Evolutionary conservation across 2,113 vertebrate genomes (phyloP).

Genomic region (Tricholaema leucomelas): DNA sequence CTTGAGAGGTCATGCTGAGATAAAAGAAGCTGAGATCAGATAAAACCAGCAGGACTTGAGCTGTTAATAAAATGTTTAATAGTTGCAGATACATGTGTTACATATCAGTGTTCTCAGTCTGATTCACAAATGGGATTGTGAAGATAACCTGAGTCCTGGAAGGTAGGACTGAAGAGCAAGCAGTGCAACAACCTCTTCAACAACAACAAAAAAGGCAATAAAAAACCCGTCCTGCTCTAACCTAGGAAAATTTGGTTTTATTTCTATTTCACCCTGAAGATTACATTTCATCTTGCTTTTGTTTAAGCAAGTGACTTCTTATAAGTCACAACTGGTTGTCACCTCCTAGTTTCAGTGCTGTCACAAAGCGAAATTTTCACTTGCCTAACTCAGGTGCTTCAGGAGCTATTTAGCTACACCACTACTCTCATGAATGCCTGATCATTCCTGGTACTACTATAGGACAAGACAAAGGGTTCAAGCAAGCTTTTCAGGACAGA

Average conservation of each 20-base stretch:
- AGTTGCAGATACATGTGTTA: not conserved
- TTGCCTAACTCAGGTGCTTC: not conserved
- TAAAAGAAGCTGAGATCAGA: conserved; percentile 17
- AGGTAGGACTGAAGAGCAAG: not conserved
- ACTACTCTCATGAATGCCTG: not conserved
- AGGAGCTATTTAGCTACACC: not conserved
- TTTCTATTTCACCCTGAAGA: not conserved
- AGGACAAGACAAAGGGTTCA: not conserved
- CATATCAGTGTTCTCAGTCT: not conserved
- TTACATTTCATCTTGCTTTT: not conserved
- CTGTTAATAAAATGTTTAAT: not conserved
- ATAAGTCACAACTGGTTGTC: not conserved
- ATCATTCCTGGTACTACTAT: not conserved
- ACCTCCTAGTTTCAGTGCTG: not conserved
- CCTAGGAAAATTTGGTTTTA: not conserved
- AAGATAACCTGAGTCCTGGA: not conserved
- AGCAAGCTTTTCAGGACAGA: not conserved
- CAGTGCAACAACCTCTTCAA: not conserved
- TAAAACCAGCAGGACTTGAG: not conserved
- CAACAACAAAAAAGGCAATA: not conserved
- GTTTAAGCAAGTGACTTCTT: not conserved
- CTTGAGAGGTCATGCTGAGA: not conserved
- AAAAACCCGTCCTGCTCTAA: not conserved
- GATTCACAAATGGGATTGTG: not conserved
- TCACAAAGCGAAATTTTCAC: not conserved